A percentile compares a stretch with the other conserved stretches of the same genome.
Conservation (phyloP, 1,140 invertebrate genomes). For the Drosophila auraria region DNA sequence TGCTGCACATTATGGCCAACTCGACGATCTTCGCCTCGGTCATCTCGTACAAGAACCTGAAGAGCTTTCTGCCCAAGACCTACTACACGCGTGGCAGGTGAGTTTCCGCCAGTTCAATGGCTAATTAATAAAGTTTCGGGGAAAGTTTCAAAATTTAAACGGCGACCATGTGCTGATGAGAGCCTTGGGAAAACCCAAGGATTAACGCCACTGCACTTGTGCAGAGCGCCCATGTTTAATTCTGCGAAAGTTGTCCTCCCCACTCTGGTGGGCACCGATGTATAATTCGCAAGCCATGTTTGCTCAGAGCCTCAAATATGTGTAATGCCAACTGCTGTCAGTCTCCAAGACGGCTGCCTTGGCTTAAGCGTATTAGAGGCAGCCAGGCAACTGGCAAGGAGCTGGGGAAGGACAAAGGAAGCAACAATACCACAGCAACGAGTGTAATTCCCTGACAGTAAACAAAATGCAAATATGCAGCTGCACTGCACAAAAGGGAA, state of each 20-base stretch:
- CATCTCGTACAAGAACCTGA: constrained; percentile 87
- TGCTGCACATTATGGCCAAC: constrained; percentile 83
- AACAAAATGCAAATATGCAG: constrained; percentile 75
- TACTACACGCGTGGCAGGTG: constrained; percentile 85
- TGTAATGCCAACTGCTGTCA: constrained; percentile 68
- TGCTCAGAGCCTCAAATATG: constrained; percentile 36
- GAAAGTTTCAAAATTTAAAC: constrained; percentile 18
- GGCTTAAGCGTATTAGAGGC: constrained; percentile 65
- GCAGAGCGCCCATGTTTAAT: constrained; percentile 18
- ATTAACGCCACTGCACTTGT: constrained; percentile 12
- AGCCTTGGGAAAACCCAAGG: not conserved
- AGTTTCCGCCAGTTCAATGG: constrained; percentile 31
- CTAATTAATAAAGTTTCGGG: constrained; percentile 35
- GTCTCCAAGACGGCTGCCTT: constrained; percentile 35
- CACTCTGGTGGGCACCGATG: constrained; percentile 38
- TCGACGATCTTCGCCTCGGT: constrained; percentile 85
- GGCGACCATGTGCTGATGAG: not conserved
- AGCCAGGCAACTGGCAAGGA: constrained; percentile 36
- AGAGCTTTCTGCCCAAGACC: constrained; percentile 86
- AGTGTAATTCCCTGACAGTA: constrained; percentile 52
- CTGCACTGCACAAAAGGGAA: constrained; percentile 21
- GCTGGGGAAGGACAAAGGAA: constrained; percentile 10
- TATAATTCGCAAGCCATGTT: constrained; percentile 36
- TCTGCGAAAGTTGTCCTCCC: constrained; percentile 23
- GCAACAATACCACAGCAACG: constrained; percentile 42